Base-by-base conservation (phyloP, 1,140 invertebrate species). In the Platorchestia sp. region DNA sequence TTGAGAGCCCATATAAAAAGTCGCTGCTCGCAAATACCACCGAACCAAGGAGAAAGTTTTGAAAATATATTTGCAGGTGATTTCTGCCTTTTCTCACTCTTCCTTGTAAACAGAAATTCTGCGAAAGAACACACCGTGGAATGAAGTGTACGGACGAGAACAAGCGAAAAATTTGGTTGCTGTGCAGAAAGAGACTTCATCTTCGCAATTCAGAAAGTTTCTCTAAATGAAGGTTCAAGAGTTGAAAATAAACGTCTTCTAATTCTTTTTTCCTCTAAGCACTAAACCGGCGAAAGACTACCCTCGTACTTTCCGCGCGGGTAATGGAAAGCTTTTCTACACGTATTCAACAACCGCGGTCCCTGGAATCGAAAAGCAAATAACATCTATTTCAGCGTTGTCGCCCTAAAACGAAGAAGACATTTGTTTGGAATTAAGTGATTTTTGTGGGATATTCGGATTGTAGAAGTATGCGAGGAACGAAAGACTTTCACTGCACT, bases 1-100 rank as follows among this genome's bases (percentile, higher is more conserved):
- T 93, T 93, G 91, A 93, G 91, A 93, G 91, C 91, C 91, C 91
- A 93, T 93, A 93, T 93, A 93, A 93, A 93, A 93, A 93, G 91
- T 93, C 91, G 45, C 91, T 93, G 91, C 91, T 93, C 91, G 91
- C 91, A 93, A 93, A 93, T 93, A 93, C 43, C 91, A 93, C 44
- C 91, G 91, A 47, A 93, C 91, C 91, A 45, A 93, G 91, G 91
- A 93, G 91, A 93, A 93, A 93, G 91, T 93, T 93, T 93, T 93
- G 91, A 93, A 93, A 93, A 93, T 93, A 93, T 93, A 93, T 93
- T 47, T 93, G 45, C 91, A 45, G 91, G 45, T 93, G 91, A 93
- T 93, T 93, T 89, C 87, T 89, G n/a, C 87, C 87, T 89, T 93
- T 93, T 93, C 91, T 93, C 44, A 40, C 91, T 45, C 44, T 93